These are phyloP conservation scores for Cerceris ruficornis DNA, from an alignment of 2,888 invertebrate species.

Conservation along the genomic window DNA sequence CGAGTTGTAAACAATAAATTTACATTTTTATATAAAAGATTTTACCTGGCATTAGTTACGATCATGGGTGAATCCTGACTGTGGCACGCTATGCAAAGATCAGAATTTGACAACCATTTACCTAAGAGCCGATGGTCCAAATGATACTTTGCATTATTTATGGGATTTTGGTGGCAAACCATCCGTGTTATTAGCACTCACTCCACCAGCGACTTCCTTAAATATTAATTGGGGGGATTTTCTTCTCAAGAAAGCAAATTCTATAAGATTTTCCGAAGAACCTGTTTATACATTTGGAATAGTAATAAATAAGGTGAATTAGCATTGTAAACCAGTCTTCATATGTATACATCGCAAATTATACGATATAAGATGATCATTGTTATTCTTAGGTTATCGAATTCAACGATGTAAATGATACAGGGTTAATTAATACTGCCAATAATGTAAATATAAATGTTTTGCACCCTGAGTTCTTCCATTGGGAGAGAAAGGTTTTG, in stretches of 20 bases:
- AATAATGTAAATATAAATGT: constrained; percentile 76
- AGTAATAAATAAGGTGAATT: constrained; percentile 84
- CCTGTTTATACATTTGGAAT: constrained; percentile 85
- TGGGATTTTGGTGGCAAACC: constrained; percentile 87
- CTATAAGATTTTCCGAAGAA: constrained; percentile 81
- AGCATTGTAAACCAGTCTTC: not conserved
- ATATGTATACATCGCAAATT: not conserved
- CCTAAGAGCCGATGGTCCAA: constrained; percentile 83
- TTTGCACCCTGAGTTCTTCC: constrained; percentile 77
- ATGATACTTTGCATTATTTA: constrained; percentile 86
- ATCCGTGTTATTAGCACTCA: constrained; percentile 84
- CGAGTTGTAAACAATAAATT: constrained; percentile 29
- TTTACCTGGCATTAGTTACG: constrained; percentile 71
- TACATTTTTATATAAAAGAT: constrained; percentile 58
- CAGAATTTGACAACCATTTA: constrained; percentile 82
- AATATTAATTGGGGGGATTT: constrained; percentile 83
- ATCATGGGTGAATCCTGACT: constrained; percentile 75
- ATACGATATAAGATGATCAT: constrained; percentile 1
- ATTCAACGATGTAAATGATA: constrained; percentile 84
- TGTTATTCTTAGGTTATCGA: constrained; percentile 83
- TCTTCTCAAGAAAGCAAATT: constrained; percentile 67
- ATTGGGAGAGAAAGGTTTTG: constrained; percentile 79
- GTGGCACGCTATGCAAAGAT: constrained; percentile 75
- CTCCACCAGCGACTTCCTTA: constrained; percentile 82
- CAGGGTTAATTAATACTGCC: constrained; percentile 78